phyloP scores from a whole-genome alignment of 2,888 invertebrate genomes.

The Heliconius ethilla region DNA sequence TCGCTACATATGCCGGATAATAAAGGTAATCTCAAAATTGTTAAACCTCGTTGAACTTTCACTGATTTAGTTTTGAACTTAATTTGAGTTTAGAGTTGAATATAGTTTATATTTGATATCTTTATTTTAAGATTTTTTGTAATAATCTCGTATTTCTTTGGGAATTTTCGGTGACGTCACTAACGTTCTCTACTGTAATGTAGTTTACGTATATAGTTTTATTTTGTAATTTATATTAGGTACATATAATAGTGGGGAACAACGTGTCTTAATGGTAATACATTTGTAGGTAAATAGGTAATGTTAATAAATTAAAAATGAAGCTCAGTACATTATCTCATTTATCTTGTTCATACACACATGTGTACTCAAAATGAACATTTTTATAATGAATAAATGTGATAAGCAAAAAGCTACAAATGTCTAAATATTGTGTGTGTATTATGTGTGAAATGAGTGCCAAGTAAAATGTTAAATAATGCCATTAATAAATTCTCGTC shows the following conservation, averaged over 20 bases:
- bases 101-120: neutral
- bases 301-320: too few relatives aligned
- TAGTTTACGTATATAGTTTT: too few relatives aligned
- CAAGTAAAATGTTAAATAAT: too few relatives aligned
- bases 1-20: slow-evolving; percentile 36
- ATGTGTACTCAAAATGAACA: neutral
- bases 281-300: too few relatives aligned
- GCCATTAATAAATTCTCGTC: too few relatives aligned
- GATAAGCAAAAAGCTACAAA: neutral
- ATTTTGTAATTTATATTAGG: too few relatives aligned
- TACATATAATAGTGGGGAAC: too few relatives aligned
- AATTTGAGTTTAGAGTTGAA: slow-evolving; percentile 9
- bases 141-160: neutral
- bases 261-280: too few relatives aligned
- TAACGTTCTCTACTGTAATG: neutral
- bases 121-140: neutral
- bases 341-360: neutral
- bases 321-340: too few relatives aligned
- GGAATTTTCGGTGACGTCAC: neutral
- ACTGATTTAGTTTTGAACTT: slow-evolving; percentile 25
- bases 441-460: too few relatives aligned
- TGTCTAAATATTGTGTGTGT: neutral
- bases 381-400: too few relatives aligned
- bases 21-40: slow-evolving; percentile 39
- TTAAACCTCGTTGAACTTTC: slow-evolving; percentile 30